Evolutionary conservation across 2,113 vertebrate genomes (phyloP), one percentile per base, ranked within the genome.

Genomic region (Bothrops jararaca): DNA sequence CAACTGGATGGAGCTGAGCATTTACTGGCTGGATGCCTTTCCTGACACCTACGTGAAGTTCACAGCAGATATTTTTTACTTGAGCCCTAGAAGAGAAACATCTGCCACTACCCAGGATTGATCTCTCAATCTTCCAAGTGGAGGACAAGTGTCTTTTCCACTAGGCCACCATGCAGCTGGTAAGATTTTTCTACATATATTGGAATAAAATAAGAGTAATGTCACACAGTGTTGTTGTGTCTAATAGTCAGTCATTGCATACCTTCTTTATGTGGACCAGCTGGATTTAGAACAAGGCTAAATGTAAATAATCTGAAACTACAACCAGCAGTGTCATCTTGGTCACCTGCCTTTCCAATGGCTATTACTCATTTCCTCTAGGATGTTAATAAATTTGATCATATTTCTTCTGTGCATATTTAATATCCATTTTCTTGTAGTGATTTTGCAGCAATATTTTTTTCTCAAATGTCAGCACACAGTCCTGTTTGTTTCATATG

Each of bases 281-380:
- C 12, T 58, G 86, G 34, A n/a, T 92, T 64, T 92, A 9, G 23
- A 87, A 92, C 39, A 91, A 93, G 85, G 95, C 7, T 96, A 92
- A 97, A 97, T 95, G 91, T 95, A 95, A 97, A 96, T 96, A 96
- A 96, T 96, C 94, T 95, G 91, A 94, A 96, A 93, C 56, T 94
- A 94, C 95, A 96, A 94, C 92, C 60, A 90, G 5, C 50, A 94
- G 89, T 26, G 86, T 94, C 95, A 94, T 95, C 92, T 96, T 96
- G 92, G 29, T 95, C 93, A 95, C 95, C 57, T 94, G 53, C 45
- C 94, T 94, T 90, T 96, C 95, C 86, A 95, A 96, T 96, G 95
- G 26, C 85, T 95, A 91, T 96, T 96, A 96, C 95, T 97, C 91
- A 96, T 95, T 92, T 96, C 95, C 91, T 95, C 90, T 93, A 12